Base-by-base conservation (phyloP, 2,888 invertebrate genomes). In the Deilephila elpenor region DNA sequence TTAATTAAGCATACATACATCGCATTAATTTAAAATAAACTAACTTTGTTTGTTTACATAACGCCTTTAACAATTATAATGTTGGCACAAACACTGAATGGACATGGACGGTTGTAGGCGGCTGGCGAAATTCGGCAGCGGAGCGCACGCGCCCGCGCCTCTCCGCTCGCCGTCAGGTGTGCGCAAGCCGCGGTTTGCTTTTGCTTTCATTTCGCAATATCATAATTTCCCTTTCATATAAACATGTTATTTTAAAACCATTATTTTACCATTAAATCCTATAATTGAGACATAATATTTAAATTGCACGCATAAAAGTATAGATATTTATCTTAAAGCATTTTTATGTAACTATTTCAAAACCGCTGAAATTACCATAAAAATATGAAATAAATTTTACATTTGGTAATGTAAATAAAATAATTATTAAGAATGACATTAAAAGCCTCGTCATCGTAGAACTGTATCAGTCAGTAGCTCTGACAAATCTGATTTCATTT, bases 111-210 rank as follows among this genome's bases (percentile, higher is more conserved):
- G 75, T 71, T 74, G 67, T 67, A 67, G 51, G 75, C 73, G 73
- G 73, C 75, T 71, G 74, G 84, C 84, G 80, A 87, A 88, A 85
- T 88, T 88, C 87, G 88, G 88, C 87, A 84, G 86, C 83, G 78
- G 71, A 44, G 79, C 80, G 83, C 84, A 83, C 83, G 86, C 84
- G 85, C 81, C 80, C 80, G 75, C 79, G 79, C 71, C 71, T 71
- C 64, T 73, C 70, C 44, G 44, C 25, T 51, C 25, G 20, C 17
- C n/a, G 79, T 53, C 88, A 86, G 86, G 83, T 77, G 80, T 76
- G 75, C 74, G 73, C 81, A 44, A 67, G 25, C 25, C 70, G 61
- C 72, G 37, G 74, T 20, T 56, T 72, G 56, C 62, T 72, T 72
- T 80, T 78, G 77, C 75, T 77, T 78, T 79, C 64, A 76, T 75